Base-by-base conservation (phyloP, 2,113 vertebrate genomes). In the Nyctereutes procyonoides region DNA sequence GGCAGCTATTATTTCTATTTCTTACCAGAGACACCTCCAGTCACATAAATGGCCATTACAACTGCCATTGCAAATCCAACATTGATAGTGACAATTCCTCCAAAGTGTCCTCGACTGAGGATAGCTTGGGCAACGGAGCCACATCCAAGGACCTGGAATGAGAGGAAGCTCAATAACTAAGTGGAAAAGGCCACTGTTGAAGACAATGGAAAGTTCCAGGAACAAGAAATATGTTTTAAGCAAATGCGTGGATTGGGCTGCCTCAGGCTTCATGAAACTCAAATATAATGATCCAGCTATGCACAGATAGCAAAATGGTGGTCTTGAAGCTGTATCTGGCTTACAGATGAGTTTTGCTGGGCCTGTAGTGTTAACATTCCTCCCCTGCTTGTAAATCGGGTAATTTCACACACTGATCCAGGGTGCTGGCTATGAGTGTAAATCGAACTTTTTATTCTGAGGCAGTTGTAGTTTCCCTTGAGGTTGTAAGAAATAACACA, bases 21-120 rank as follows among this genome's bases (percentile, higher is more conserved):
- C 98, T 99, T 99, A 99, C 99, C 99, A 98, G 99, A 99, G 77
- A 99, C 98, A 0, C 99, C 99, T 8, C 99, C 99, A 0, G 99
- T 98, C 58, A 99, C 98, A 26, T 99, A 99, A 51, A 99, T 98
- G 2, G 99, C 99, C 97, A 99, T 98, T 95, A 98, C 99, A 87
- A 99, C 99, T 62, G 99, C 99, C 97, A 99, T 98, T 56, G 99
- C 98, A 98, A 99, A 99, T 62, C 99, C 99, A 77, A 99, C 67
- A 0, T 99, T 98, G 93, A 99, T 90, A 15, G 99, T 99, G 91
- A 99, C 30, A 6, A 98, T 93, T 69, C 99, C 99, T 15, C 99
- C 99, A 0, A 98, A 81, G 12, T 4, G 43, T 62, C 99, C 99
- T 93, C 99, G 98, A 96, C 99, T 99, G 55, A 99, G 99, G 88